These are phyloP conservation scores for Tragelaphus strepsiceros DNA, from an alignment of 2,113 vertebrate species.

Conservation along the genomic window DNA sequence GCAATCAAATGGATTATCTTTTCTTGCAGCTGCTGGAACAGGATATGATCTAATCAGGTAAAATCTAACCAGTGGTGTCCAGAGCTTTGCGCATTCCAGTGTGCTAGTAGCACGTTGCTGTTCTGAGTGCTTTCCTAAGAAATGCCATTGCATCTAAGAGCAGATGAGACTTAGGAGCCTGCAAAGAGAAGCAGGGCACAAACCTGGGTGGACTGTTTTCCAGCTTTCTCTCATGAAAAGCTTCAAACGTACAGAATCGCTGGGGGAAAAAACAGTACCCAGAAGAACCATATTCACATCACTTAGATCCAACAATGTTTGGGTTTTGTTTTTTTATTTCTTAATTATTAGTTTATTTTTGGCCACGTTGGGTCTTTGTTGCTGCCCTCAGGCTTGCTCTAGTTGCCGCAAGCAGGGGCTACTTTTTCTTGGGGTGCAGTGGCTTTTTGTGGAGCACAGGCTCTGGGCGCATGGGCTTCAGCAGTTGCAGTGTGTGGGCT, in stretches of 20 bases:
- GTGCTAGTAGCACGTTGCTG: background rate
- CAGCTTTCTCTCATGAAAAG: background rate
- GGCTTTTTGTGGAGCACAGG: background rate
- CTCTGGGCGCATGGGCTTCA: background rate
- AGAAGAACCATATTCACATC: background rate
- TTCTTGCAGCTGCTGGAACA: background rate
- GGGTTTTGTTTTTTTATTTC: background rate
- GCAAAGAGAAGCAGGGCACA: background rate
- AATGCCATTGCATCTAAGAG: background rate
- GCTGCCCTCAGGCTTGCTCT: background rate
- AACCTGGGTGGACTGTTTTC: background rate
- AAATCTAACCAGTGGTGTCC: background rate
- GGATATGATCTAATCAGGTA: background rate
- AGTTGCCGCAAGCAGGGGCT: background rate
- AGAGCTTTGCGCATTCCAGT: background rate
- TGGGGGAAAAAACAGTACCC: background rate
- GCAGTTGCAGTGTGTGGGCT: background rate
- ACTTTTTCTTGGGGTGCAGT: background rate
- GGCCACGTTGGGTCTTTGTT: background rate
- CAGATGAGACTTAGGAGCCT: background rate
- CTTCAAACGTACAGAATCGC: background rate
- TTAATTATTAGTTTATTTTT: background rate
- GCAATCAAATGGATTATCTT: background rate
- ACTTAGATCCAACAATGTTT: background rate
- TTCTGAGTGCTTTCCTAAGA: background rate